Conservation (phyloP, 2,797 vertebrate species). For the Pipistrellus nathusii region DNA sequence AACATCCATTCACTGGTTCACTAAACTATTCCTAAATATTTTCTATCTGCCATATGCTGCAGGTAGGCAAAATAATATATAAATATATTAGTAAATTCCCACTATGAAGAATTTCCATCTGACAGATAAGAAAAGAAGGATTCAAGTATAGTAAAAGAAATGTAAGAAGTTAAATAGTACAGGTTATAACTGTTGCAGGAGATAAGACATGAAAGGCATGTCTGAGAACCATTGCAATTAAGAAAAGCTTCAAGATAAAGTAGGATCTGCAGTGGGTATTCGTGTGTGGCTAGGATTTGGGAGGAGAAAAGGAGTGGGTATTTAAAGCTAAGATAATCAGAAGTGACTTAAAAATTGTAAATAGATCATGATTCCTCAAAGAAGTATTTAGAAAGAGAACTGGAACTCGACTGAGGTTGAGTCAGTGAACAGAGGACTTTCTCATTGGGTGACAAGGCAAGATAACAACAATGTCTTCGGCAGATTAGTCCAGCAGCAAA, state of each 20-base stretch:
- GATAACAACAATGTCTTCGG: background rate
- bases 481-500: background rate
- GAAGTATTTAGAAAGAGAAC: background rate
- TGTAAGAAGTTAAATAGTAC: background rate
- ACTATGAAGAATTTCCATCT: background rate
- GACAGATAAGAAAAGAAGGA: background rate
- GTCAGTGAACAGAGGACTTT: background rate
- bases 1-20: background rate
- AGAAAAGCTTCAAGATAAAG: background rate
- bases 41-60: background rate
- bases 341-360: background rate
- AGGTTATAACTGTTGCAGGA: background rate
- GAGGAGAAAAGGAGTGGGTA: background rate
- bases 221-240: background rate
- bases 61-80: background rate
- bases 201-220: background rate
- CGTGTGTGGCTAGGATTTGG: background rate
- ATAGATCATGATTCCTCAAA: background rate
- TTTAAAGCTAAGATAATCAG: background rate
- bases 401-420: background rate
- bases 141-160: background rate
- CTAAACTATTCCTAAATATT: background rate
- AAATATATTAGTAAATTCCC: background rate
- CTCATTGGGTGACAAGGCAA: background rate
- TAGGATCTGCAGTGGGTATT: background rate